These are phyloP conservation scores for Ctena decussata DNA, from an alignment of 2,888 invertebrate species.

Conservation along the genomic window DNA sequence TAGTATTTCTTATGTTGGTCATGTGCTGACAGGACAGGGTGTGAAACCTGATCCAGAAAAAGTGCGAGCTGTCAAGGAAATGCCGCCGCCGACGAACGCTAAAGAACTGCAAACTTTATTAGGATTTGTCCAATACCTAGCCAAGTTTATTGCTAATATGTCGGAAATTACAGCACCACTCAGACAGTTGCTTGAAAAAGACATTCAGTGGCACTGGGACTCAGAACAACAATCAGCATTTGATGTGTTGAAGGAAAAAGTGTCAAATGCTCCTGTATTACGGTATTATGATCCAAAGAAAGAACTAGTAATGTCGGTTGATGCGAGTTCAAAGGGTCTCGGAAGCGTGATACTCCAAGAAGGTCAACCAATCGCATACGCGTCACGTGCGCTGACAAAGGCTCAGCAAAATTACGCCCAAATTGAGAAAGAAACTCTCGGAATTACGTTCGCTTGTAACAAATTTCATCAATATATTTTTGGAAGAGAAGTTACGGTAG, in stretches of 20 bases:
- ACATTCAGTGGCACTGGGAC: slow-evolving; percentile 26
- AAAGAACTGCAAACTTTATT: too few relatives aligned
- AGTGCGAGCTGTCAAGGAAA: too few relatives aligned
- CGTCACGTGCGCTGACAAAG: slow-evolving; percentile 38
- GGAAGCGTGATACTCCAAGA: slow-evolving; percentile 35
- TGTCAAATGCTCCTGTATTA: slow-evolving; percentile 34
- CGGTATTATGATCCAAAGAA: slow-evolving; percentile 35
- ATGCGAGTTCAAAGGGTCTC: slow-evolving; percentile 37
- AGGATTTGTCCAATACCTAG: slow-evolving; percentile 34
- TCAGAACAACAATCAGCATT: slow-evolving; percentile 26
- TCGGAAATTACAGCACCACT: slow-evolving; percentile 43
- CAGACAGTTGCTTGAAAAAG: slow-evolving; percentile 24
- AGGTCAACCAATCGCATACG: slow-evolving; percentile 43
- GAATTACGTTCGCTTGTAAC: slow-evolving; percentile 38
- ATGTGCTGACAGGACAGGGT: too few relatives aligned
- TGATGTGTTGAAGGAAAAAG: slow-evolving; percentile 19
- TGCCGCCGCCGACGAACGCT: too few relatives aligned
- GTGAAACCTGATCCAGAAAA: too few relatives aligned
- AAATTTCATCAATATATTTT: slow-evolving; percentile 31
- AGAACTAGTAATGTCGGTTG: slow-evolving; percentile 29
- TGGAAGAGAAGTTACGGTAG: slow-evolving; percentile 15
- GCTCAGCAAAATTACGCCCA: slow-evolving; percentile 54
- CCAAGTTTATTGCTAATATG: slow-evolving; percentile 42
- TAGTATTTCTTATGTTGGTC: too few relatives aligned
- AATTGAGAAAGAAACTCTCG: slow-evolving; percentile 45